Evolutionary conservation across 2,113 vertebrate genomes (phyloP).

Genomic region (Diphyllodes magnificus): DNA sequence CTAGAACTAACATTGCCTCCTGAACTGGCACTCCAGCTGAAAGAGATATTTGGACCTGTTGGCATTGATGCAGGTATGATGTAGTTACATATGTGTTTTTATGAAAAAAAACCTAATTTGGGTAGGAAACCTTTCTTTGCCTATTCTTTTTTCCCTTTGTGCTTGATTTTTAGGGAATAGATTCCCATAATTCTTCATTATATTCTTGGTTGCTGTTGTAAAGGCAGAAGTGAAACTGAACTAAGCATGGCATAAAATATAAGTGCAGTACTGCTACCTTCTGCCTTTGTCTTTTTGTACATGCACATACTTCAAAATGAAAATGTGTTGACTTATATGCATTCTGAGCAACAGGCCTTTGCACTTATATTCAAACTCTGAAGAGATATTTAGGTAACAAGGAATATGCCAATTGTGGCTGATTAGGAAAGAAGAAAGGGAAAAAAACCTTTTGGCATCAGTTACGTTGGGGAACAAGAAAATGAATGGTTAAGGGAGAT

Average conservation of each 20-base stretch:
- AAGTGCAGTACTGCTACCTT: not conserved
- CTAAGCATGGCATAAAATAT: not conserved
- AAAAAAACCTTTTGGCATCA: not conserved
- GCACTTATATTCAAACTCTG: not conserved
- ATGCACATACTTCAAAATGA: not conserved
- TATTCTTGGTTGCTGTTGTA: not conserved
- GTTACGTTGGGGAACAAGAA: not conserved
- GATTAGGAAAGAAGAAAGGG: not conserved
- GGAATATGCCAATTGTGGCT: not conserved
- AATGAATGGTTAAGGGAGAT: not conserved
- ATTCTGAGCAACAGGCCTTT: not conserved
- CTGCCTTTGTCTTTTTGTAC: not conserved
- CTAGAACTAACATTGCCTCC: slow-evolving; percentile 89
- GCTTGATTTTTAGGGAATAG: not conserved
- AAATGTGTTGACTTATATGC: not conserved
- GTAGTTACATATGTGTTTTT: not conserved
- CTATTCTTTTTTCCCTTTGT: not conserved
- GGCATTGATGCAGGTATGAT: slow-evolving; percentile 89
- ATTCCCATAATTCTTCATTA: not conserved
- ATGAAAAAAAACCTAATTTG: not conserved
- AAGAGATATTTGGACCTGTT: slow-evolving; percentile 93
- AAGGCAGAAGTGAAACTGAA: not conserved
- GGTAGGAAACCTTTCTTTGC: not conserved
- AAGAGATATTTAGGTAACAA: not conserved
- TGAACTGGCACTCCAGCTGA: slow-evolving; percentile 90